These are phyloP conservation scores for Scarus forsteni DNA, from an alignment of 2,797 vertebrate genomes.

Conservation along the genomic window DNA sequence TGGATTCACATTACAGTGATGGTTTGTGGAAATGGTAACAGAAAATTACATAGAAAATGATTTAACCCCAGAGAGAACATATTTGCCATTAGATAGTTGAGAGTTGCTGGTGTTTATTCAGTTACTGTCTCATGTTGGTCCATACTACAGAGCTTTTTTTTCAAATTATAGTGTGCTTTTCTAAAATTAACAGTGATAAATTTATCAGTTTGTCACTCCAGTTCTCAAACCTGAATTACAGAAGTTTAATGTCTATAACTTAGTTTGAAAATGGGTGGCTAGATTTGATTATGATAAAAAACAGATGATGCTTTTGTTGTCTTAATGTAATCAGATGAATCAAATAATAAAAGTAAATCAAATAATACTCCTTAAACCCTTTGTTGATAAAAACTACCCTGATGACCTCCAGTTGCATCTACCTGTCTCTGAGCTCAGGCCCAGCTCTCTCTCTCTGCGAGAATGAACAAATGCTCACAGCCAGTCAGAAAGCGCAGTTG, in stretches of 20 bases:
- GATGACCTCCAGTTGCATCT: not conserved
- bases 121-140: slow-evolving; percentile 31
- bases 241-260: not conserved
- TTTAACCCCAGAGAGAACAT: slow-evolving; percentile 28
- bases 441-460: slow-evolving; percentile 23
- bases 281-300: slow-evolving; percentile 1
- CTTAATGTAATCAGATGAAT: not conserved
- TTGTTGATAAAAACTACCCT: not conserved
- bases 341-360: too few relatives aligned
- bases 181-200: too few relatives aligned
- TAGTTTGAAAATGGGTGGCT: slow-evolving; percentile 21
- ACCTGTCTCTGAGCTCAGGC: slow-evolving; percentile 5
- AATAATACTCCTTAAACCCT: too few relatives aligned
- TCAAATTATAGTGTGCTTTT: slow-evolving; percentile 4
- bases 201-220: too few relatives aligned
- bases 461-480: slow-evolving; percentile 72
- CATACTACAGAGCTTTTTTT: not conserved
- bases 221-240: too few relatives aligned
- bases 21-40: slow-evolving; percentile 47
- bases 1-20: slow-evolving; percentile 50
- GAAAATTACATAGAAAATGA: slow-evolving; percentile 49
- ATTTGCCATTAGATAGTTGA: slow-evolving; percentile 28
- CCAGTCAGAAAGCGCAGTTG: slow-evolving; percentile 54
- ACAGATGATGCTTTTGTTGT: not conserved
- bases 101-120: slow-evolving; percentile 73